Percentiles rank a stretch among this genome's conserved stretches.
Evolutionary conservation across 1,140 invertebrate species (phyloP).

Genomic region (Camponotus vicinus): DNA sequence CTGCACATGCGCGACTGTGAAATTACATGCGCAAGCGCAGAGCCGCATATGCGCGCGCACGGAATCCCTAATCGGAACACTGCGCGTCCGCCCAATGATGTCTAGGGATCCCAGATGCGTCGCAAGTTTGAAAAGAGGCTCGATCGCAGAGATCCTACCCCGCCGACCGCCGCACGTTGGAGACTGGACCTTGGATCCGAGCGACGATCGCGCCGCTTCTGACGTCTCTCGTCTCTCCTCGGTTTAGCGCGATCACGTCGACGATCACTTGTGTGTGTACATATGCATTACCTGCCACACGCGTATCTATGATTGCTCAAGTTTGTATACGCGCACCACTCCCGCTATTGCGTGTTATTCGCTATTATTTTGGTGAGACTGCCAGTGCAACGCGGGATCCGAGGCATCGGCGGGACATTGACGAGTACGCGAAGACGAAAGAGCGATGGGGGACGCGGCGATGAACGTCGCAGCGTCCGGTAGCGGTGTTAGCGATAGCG

Average conservation of each 20-base stretch:
- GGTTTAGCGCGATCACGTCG: slow-evolving; percentile 60
- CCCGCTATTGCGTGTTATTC: slow-evolving; percentile 64
- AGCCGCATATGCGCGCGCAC: no score
- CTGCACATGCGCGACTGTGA: no score
- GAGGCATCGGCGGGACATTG: slow-evolving; percentile 5
- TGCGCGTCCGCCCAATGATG: no score
- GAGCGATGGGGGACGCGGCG: slow-evolving; percentile 82
- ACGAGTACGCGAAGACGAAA: slow-evolving; percentile 45
- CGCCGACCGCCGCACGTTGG: not conserved
- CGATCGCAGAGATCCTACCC: no score
- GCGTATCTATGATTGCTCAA: slow-evolving; percentile 77
- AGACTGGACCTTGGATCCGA: not conserved
- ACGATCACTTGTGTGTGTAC: slow-evolving; percentile 65
- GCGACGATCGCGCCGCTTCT: slow-evolving; percentile 41
- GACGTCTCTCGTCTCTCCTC: slow-evolving; percentile 44
- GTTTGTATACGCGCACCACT: slow-evolving; percentile 70
- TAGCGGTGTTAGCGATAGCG: slow-evolving; percentile 78
- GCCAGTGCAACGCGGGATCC: slow-evolving; percentile 6
- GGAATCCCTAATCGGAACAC: no score
- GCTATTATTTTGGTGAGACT: slow-evolving; percentile 65
- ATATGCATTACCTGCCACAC: slow-evolving; percentile 70
- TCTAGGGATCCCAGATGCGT: no score
- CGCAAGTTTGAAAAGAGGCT: no score
- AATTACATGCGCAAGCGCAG: no score
- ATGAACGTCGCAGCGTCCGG: slow-evolving; percentile 84